Evolutionary conservation across 2,888 invertebrate genomes (phyloP), one percentile per base, ranked within the genome.

Genomic region (Volucella zonaria): DNA sequence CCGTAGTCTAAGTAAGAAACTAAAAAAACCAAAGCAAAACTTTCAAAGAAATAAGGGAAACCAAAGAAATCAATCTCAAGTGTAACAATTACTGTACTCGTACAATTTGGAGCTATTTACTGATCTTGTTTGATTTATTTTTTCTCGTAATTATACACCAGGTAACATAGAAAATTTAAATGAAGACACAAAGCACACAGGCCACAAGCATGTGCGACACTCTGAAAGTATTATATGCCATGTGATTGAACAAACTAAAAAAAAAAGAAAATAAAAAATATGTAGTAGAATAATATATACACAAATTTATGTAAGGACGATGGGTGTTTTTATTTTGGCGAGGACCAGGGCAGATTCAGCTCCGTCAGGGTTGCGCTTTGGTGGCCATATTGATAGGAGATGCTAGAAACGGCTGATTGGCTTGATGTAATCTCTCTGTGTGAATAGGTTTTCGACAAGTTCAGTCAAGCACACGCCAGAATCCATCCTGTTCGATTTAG

Each of bases 191-290:
- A 45, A 61, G 18, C 42, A 56, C 58, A 66, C 64, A 74, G 68
- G 43, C 73, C 78, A 74, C 68, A 47, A 56, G 45, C 54, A 56
- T 43, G 64, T 76, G 83, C 83, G 18, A 56, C 62, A 61, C 75
- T 70, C 58, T 67, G 51, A 75, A 68, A 80, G 80, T 83, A 83
- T 80, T 82, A 76, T 59, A 80, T 83, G 70, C 70, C 59, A 83
- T 83, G 83, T 83, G 83, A 83, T 83, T 75, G 59, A 78, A 70
- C 62, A 47, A 68, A 70, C 52, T 56, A 64, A 64, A 68, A 18
- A 64, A 68, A 18, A 52, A 52, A 73, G 11, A 54, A 47, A 54
- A 43, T 14, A 66, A 73, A 14, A 23, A 56, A 51, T 62, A 67
- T 61, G 61, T 67, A 66, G 64, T 73, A 67, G 66, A 74, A 82